Conservation (phyloP, 1,140 invertebrate genomes). For the Adoxophyes honmai region DNA sequence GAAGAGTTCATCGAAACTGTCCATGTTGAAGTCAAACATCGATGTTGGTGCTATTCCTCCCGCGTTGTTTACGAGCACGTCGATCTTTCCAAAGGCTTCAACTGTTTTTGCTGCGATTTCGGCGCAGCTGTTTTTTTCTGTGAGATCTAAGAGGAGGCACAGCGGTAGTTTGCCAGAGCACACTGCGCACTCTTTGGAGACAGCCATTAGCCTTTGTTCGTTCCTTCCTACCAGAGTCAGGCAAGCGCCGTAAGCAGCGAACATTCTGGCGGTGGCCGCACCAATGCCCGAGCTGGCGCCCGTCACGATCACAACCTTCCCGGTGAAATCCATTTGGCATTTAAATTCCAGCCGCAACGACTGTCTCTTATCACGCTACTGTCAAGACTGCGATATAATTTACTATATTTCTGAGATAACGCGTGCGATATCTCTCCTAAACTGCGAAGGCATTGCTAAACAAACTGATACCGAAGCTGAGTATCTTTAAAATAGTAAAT, state of each 20-base stretch:
- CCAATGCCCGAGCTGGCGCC: conserved; percentile 76
- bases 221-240: conserved; percentile 84
- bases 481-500: no score
- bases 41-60: conserved; percentile 82
- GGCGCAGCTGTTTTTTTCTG: conserved; percentile 80
- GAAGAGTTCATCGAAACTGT: conserved; percentile 83
- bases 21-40: conserved; percentile 83
- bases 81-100: conserved; percentile 77
- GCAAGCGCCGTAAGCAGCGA: conserved; percentile 78
- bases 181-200: conserved; percentile 78
- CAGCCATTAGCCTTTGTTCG: conserved; percentile 79
- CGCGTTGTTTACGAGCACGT: conserved; percentile 86
- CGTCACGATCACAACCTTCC: conserved; percentile 41
- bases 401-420: no score
- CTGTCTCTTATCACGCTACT: not conserved
- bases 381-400: not conserved
- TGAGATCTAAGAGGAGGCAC: conserved; percentile 76
- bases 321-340: conserved; percentile 35
- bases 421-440: no score
- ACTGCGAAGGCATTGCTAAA: no score
- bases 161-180: conserved; percentile 67
- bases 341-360: not conserved
- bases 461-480: no score
- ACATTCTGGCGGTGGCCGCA: conserved; percentile 79
- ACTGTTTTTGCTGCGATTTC: conserved; percentile 79